Evolutionary conservation across 2,113 vertebrate species (phyloP), one percentile per base, ranked within the genome.

Genomic region (Stegastes partitus): DNA sequence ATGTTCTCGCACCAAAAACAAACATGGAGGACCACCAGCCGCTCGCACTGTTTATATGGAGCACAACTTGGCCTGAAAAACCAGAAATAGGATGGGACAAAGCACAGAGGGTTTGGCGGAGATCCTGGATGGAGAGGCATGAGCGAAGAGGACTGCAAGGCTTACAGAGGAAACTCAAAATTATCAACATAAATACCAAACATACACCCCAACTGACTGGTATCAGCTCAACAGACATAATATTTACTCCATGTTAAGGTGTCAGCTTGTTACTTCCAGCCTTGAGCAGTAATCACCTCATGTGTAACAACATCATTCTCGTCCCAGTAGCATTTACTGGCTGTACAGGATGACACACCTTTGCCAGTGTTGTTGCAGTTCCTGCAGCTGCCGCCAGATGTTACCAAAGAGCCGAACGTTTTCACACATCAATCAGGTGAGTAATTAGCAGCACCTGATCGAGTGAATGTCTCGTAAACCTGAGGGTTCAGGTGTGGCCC

Each of bases 131-230:
- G 16, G 31, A 69, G 51, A 58, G 14, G 19, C 18, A 10, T 6
- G 6, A 31, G 58, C 11, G 31, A 54, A 31, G 19, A 18, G 9
- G 18, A 18, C 59, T 42, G 39, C 0, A 0, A 12, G 39, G 16
- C 73, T 12, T 8, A 37, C 16, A 66, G 21, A 53, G 12, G 0
- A 10, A 14, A 12, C 16, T 34, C 31, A 34, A 9, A 34, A 34
- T 34, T 9, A 34, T 34, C 31, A 34, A 34, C 31, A 34, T 34
- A 9, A 34, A 34, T 34, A 34, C 10, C 7, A 1, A 8, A 7
- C 6, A 34, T 9, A n/a, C n/a, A n/a, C n/a, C n/a, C n/a, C n/a
- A n/a, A n/a, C n/a, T n/a, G n/a, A n/a, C n/a, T n/a, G n/a, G n/a
- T n/a, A n/a, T n/a, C n/a, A n/a, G n/a, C n/a, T n/a, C 31, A 34